A percentile compares a stretch with the other conserved stretches of the same genome.
These are phyloP conservation scores for Drosophila greeni DNA, from an alignment of 2,888 invertebrate species.

Conservation along the genomic window DNA sequence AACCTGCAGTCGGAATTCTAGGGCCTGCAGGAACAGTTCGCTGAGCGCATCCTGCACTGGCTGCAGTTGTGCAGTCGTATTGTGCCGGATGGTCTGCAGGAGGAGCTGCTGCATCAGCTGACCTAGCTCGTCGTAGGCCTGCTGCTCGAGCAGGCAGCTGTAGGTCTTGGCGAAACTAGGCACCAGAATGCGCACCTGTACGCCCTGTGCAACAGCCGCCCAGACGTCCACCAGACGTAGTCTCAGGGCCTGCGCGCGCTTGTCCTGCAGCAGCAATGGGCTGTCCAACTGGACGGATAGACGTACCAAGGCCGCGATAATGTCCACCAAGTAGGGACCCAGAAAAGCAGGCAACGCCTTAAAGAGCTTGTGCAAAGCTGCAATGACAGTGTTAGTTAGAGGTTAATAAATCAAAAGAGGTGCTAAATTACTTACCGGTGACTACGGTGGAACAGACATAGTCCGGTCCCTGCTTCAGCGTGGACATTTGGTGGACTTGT, in stretches of 20 bases:
- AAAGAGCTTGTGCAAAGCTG: slow-evolving; percentile 88
- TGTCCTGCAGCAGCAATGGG: slow-evolving; percentile 72
- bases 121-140: slow-evolving; percentile 82
- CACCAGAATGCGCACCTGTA: slow-evolving; percentile 87
- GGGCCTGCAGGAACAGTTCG: slow-evolving; percentile 85
- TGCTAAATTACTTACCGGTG: slow-evolving; percentile 78
- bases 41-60: slow-evolving; percentile 85
- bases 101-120: slow-evolving; percentile 86
- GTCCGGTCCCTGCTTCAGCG: slow-evolving; percentile 67
- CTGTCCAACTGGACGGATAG: slow-evolving; percentile 79
- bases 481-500: slow-evolving; percentile 80
- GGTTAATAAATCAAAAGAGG: not conserved
- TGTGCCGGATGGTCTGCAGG: slow-evolving; percentile 84
- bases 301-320: slow-evolving; percentile 82
- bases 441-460: slow-evolving; percentile 80
- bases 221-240: slow-evolving; percentile 82
- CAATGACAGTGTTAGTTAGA: not conserved
- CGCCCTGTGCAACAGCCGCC: slow-evolving; percentile 83
- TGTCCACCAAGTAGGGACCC: slow-evolving; percentile 89
- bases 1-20: slow-evolving; percentile 84
- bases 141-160: slow-evolving; percentile 81
- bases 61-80: slow-evolving; percentile 83
- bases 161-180: slow-evolving; percentile 86
- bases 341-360: slow-evolving; percentile 90
- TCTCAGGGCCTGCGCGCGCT: slow-evolving; percentile 81